Base-by-base conservation (phyloP, 2,797 vertebrate genomes). In the Myotis daubentonii region DNA sequence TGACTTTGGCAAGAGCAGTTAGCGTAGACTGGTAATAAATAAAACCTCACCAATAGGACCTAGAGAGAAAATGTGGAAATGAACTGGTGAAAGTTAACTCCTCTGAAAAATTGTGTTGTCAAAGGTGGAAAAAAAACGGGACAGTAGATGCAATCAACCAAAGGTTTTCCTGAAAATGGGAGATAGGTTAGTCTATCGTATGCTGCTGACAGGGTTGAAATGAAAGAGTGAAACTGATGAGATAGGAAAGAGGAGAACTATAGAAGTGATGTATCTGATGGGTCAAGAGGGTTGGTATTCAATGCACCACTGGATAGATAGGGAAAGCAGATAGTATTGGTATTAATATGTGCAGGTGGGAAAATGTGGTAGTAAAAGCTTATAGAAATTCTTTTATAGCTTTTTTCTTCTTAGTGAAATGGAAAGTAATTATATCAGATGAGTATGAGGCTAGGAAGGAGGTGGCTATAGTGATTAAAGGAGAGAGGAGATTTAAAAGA, bases 401-500 rank as follows among this genome's bases (percentile, higher is more conserved):
- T 80, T 81, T 95, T 60, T 84, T 20, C 44, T 81, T 62, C 44
- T 92, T 51, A 28, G 3, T 81, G 60, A 80, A 78, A 94, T 20
- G 44, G 30, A 94, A 81, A 22, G 6, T 19, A 76, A 53, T 41
- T 65, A 80, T 23, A 66, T 51, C 13, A 55, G 1, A 16, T 47
- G 38, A 66, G 16, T 84, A 19, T 28, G 5, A 62, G n/a, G 1
- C 44, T 88, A 25, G 33, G 28, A 80, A 92, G 15, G 3, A 71
- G 7, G 17, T 8, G 4, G 20, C 38, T 88, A 47, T 70, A 51
- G 25, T 57, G n/a, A 22, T 75, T 84, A 87, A 5, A 65, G 20
- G 6, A 90, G 38, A 33, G 3, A 38, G 25, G 70, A 28, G 6
- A 53, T 82, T 93, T 76, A 36, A 38, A 75, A 65, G 38, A 17